phyloP scores from a whole-genome alignment of 2,888 invertebrate genomes.

The Diachrysia chrysitis region DNA sequence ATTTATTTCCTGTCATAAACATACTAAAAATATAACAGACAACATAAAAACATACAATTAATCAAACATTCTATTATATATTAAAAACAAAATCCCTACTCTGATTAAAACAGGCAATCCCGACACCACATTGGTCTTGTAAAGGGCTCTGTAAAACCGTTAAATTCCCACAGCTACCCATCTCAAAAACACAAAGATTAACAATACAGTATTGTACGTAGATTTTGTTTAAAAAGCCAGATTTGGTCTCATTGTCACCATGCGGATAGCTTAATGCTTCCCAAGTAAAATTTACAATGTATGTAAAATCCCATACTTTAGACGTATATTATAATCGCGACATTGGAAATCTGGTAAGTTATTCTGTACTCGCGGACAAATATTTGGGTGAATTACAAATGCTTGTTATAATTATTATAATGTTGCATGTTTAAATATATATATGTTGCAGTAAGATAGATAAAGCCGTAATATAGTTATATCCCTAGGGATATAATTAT shows the following conservation, averaged over 20 bases:
- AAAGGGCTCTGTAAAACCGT: conserved; percentile 4
- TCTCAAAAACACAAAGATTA: conserved; percentile 16
- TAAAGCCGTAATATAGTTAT: too few species aligned
- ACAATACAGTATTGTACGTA: conserved; percentile 13
- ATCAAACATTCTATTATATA: not conserved
- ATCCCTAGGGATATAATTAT: too few species aligned
- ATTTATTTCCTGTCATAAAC: too few species aligned
- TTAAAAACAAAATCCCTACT: conserved; percentile 4
- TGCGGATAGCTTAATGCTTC: not conserved
- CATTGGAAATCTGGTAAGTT: too few species aligned
- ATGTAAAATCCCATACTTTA: too few species aligned
- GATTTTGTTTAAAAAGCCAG: not conserved
- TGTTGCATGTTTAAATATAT: too few species aligned
- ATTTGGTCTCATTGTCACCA: not conserved
- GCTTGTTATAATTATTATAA: too few species aligned
- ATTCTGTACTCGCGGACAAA: too few species aligned
- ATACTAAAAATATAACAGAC: not conserved
- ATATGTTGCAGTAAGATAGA: too few species aligned
- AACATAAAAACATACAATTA: not conserved
- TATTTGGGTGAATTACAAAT: too few species aligned
- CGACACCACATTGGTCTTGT: not conserved
- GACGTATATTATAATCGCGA: too few species aligned
- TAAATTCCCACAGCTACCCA: conserved; percentile 5
- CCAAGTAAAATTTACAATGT: not conserved
- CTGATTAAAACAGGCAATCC: conserved; percentile 8